These are phyloP conservation scores for Mormyrus iriodes DNA, from an alignment of 2,113 vertebrate genomes.

Conservation along the genomic window DNA sequence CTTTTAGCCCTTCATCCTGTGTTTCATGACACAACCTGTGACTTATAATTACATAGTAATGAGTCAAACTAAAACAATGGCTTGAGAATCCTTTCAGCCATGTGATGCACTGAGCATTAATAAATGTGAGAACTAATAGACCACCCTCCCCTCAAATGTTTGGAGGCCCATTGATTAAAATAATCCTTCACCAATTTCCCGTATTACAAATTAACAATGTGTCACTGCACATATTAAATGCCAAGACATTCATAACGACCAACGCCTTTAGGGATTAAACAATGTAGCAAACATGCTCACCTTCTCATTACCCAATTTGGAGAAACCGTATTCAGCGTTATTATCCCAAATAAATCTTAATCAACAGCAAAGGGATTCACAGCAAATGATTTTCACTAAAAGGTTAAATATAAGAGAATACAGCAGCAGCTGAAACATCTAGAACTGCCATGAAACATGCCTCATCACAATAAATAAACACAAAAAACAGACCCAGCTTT, in stretches of 20 bases:
- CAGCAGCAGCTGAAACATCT: not conserved
- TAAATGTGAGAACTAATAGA: not conserved
- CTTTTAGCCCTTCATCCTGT: not conserved
- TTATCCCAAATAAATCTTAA: constrained; percentile 5
- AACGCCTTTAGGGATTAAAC: not conserved
- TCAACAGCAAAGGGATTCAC: not conserved
- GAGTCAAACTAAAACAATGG: not conserved
- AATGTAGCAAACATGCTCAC: not conserved
- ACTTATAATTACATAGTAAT: not conserved
- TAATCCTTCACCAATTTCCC: not conserved
- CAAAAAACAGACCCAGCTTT: not conserved
- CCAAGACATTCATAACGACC: not conserved
- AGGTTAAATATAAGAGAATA: not conserved
- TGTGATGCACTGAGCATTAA: not conserved
- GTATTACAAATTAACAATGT: not conserved
- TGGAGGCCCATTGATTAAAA: constrained; percentile 7
- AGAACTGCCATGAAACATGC: not conserved
- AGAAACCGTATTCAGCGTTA: not conserved
- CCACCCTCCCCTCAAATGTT: not conserved
- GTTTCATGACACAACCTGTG: not conserved
- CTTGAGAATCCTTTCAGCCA: not conserved
- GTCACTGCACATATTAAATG: constrained; percentile 1
- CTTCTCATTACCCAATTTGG: not conserved
- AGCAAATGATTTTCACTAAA: not conserved
- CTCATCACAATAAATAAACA: not conserved